Conservation (phyloP, 2,113 vertebrate species). For the Orcinus orca region DNA sequence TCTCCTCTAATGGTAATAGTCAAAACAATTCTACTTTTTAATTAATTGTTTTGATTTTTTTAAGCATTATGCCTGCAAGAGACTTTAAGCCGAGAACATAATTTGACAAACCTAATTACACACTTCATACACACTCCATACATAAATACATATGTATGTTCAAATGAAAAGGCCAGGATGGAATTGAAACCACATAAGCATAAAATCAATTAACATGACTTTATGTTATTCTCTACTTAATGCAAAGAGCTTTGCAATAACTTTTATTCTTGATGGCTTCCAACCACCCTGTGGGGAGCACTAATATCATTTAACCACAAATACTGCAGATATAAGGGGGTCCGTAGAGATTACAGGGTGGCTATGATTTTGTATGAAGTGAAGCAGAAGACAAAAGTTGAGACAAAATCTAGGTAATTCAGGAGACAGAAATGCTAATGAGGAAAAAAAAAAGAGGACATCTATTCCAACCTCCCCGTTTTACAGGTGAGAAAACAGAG, state of each 20-base stretch:
- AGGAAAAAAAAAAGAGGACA: not conserved
- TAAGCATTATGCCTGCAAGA: conserved; percentile 14
- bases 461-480: not conserved
- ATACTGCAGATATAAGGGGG: conserved; percentile 5
- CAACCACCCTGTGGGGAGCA: not conserved
- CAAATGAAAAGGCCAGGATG: conserved; percentile 15
- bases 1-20: not conserved
- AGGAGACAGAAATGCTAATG: not conserved
- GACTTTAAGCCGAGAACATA: conserved; percentile 34
- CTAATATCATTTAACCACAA: not conserved
- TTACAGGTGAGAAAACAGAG: not conserved
- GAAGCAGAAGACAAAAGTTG: not conserved
- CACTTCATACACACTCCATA: not conserved
- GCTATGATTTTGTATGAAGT: not conserved
- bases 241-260: not conserved
- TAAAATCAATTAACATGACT: conserved; percentile 40
- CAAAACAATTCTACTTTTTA: conserved; percentile 27
- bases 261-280: conserved; percentile 29
- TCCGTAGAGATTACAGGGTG: not conserved
- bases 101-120: conserved; percentile 45
- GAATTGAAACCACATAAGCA: not conserved
- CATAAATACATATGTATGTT: not conserved
- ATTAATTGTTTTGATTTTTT: conserved; percentile 46
- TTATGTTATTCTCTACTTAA: not conserved
- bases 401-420: not conserved